Percentiles rank a stretch among this genome's conserved stretches.
phyloP scores from a whole-genome alignment of 2,888 invertebrate genomes.

The Lepidochrysops patricia region DNA sequence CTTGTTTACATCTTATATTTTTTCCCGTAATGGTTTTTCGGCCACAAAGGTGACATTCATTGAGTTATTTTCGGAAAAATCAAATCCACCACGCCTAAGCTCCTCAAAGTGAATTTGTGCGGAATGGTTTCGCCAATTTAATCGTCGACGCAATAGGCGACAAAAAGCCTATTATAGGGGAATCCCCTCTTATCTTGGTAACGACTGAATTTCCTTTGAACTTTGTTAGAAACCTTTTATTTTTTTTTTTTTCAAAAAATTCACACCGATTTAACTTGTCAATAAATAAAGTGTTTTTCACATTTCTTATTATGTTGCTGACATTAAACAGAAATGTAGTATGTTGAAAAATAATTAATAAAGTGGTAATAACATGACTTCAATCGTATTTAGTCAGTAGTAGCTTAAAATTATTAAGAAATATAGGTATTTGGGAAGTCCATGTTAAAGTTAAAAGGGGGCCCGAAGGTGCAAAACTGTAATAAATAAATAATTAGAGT shows the following conservation, averaged over 20 bases:
- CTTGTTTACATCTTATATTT: no score
- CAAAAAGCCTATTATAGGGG: slow-evolving; percentile 57
- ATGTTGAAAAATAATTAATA: no score
- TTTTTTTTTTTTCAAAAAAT: slow-evolving; percentile 27
- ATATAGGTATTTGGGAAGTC: no score
- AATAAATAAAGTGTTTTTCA: slow-evolving; percentile 17
- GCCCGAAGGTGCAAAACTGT: no score
- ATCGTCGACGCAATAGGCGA: slow-evolving; percentile 43
- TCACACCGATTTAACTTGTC: slow-evolving; percentile 15
- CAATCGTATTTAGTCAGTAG: no score
- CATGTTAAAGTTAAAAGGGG: no score
- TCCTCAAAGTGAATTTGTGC: slow-evolving; percentile 41
- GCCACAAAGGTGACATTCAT: not conserved
- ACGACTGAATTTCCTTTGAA: slow-evolving; percentile 51
- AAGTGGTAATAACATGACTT: no score
- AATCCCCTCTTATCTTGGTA: slow-evolving; percentile 57
- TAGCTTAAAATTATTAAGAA: no score
- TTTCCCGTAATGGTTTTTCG: not conserved
- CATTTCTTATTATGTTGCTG: slow-evolving; percentile 13
- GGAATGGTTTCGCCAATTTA: slow-evolving; percentile 51
- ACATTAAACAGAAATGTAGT: not conserved
- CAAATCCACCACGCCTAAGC: slow-evolving; percentile 2
- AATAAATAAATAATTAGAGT: no score
- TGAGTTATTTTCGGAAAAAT: not conserved
- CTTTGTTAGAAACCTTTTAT: slow-evolving; percentile 37